These are phyloP conservation scores for Chrysoperla carnea DNA, from an alignment of 1,140 invertebrate species.

Conservation along the genomic window DNA sequence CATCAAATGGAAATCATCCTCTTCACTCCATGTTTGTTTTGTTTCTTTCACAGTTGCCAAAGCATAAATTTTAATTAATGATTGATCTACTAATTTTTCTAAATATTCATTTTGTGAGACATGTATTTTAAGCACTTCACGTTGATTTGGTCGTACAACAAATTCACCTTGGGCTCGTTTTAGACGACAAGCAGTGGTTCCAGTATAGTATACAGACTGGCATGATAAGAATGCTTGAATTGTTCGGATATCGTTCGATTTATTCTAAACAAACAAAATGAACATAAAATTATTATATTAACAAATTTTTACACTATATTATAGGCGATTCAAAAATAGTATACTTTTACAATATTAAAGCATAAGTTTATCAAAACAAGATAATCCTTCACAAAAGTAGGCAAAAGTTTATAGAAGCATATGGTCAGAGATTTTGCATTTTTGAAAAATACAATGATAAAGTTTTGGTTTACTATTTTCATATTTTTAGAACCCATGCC, in stretches of 20 bases:
- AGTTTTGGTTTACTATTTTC: no score
- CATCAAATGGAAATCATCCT: constrained; percentile 45
- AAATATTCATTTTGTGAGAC: constrained; percentile 39
- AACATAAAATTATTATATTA: neutral
- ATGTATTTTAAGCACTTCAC: constrained; percentile 31
- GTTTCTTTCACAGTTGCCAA: constrained; percentile 49
- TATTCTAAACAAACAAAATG: constrained; percentile 30
- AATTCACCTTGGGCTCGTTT: constrained; percentile 42
- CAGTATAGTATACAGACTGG: constrained; percentile 49
- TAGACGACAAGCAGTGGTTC: constrained; percentile 40
- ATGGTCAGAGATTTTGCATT: no score
- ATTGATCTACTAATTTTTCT: constrained; percentile 46
- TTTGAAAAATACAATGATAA: no score
- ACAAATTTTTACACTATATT: no score
- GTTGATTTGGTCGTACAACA: constrained; percentile 28
- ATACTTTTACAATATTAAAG: no score
- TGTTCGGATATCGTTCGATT: constrained; percentile 38
- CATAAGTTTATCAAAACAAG: no score
- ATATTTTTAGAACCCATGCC: no score
- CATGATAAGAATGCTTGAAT: constrained; percentile 41
- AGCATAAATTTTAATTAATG: constrained; percentile 46
- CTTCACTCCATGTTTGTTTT: constrained; percentile 46
- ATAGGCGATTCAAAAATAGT: no score
- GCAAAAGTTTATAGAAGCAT: no score
- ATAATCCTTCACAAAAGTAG: no score